phyloP scores from a whole-genome alignment of 1,140 invertebrate genomes.

The Mylabris phalerata region DNA sequence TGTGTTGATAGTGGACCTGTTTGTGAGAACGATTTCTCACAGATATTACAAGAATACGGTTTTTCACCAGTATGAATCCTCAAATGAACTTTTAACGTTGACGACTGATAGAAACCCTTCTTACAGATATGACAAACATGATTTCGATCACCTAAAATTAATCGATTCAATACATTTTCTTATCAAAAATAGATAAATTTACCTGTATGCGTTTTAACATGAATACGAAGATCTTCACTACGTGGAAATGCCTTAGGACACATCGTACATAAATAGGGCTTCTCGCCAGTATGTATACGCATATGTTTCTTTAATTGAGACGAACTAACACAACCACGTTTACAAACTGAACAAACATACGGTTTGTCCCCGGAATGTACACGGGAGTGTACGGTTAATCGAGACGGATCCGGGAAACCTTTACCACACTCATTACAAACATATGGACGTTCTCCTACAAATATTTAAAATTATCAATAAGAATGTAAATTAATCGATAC shows the following conservation, averaged over 20 bases:
- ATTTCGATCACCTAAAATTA: constrained; percentile 32
- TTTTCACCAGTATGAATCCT: constrained; percentile 39
- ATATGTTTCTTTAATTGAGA: constrained; percentile 43
- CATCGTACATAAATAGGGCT: constrained; percentile 34
- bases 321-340: constrained; percentile 37
- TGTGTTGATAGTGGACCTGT: constrained; percentile 36
- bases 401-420: constrained; percentile 44
- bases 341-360: constrained; percentile 54
- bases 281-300: constrained; percentile 40
- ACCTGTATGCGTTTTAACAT: constrained; percentile 38
- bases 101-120: constrained; percentile 39
- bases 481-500: neutral
- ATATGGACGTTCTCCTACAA: constrained; percentile 45
- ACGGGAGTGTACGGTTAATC: constrained; percentile 46
- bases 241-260: constrained; percentile 38
- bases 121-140: constrained; percentile 34
- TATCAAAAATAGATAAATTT: neutral
- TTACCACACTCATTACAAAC: constrained; percentile 43
- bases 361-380: constrained; percentile 61
- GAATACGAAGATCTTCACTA: constrained; percentile 34
- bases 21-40: constrained; percentile 38
- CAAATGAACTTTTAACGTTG: constrained; percentile 40
- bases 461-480: neutral
- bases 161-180: neutral
- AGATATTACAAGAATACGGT: constrained; percentile 36